These are phyloP conservation scores for Lydus trimaculatus DNA, from an alignment of 2,888 invertebrate genomes.

Conservation along the genomic window DNA sequence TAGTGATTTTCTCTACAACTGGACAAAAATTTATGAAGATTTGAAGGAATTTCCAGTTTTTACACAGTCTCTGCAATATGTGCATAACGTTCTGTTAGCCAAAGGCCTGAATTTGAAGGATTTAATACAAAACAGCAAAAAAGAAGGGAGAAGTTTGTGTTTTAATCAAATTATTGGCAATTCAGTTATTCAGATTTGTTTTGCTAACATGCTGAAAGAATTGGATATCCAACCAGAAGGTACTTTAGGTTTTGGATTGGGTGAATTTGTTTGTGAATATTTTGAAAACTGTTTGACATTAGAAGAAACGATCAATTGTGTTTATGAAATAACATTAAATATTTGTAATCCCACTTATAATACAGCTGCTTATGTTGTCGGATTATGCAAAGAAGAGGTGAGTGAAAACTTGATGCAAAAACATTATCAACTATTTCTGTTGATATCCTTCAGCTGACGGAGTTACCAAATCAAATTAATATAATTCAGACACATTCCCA, in stretches of 20 bases:
- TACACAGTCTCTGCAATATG: constrained; percentile 69
- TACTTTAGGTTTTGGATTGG: constrained; percentile 77
- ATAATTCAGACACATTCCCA: too few species aligned
- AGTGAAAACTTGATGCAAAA: background rate
- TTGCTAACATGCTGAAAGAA: constrained; percentile 62
- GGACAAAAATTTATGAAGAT: constrained; percentile 82
- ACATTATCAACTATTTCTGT: too few species aligned
- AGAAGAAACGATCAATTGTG: constrained; percentile 73
- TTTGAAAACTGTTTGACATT: constrained; percentile 86
- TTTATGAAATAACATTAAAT: background rate
- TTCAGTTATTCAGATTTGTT: constrained; percentile 66
- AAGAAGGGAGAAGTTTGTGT: background rate
- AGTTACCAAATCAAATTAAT: too few species aligned
- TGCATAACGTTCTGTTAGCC: background rate
- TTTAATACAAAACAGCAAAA: background rate
- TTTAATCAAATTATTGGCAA: constrained; percentile 29
- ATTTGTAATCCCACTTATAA: background rate
- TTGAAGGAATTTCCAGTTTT: constrained; percentile 80
- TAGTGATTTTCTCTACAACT: constrained; percentile 91
- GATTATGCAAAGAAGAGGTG: background rate
- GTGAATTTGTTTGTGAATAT: constrained; percentile 91
- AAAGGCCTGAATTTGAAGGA: constrained; percentile 17
- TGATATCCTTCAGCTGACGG: too few species aligned
- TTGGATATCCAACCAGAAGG: constrained; percentile 54
- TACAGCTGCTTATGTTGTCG: background rate